Evolutionary conservation across 1,140 invertebrate genomes (phyloP).

Genomic region (Popillia japonica): DNA sequence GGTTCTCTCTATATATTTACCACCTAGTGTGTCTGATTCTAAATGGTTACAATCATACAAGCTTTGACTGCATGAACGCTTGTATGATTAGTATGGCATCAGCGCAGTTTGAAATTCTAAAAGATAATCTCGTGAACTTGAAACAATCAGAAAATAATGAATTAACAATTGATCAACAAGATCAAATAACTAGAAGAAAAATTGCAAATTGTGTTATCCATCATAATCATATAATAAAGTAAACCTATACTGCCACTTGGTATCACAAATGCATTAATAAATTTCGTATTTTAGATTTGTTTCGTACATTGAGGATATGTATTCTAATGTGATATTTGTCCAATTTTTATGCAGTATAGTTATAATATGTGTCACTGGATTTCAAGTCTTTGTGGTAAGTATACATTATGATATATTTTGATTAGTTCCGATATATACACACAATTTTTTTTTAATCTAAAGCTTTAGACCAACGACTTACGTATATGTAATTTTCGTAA

Average conservation of each 20-base stretch:
- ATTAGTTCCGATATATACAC: no score
- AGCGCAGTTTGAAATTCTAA: constrained; percentile 44
- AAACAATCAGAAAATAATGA: not conserved
- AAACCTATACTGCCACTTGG: not conserved
- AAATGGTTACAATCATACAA: constrained; percentile 34
- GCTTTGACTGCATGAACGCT: constrained; percentile 34
- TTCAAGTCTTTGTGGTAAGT: constrained; percentile 50
- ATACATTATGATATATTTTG: no score
- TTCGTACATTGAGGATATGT: constrained; percentile 44
- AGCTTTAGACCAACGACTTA: no score
- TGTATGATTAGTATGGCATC: constrained; percentile 41
- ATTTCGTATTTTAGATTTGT: constrained; percentile 45
- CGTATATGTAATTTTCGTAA: no score
- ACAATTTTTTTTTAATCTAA: no score
- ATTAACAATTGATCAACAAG: not conserved
- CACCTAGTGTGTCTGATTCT: constrained; percentile 19
- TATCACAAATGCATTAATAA: not conserved
- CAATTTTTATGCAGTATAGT: constrained; percentile 51
- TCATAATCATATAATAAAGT: constrained; percentile 44
- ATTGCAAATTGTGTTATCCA: constrained; percentile 43
- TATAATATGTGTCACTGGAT: constrained; percentile 51
- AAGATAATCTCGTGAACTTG: constrained; percentile 41
- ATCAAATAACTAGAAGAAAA: not conserved
- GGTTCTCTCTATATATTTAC: constrained; percentile 19
- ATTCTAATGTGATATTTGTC: constrained; percentile 49